These are phyloP conservation scores for Helicoverpa assulta DNA, from an alignment of 2,888 invertebrate genomes.

Conservation along the genomic window DNA sequence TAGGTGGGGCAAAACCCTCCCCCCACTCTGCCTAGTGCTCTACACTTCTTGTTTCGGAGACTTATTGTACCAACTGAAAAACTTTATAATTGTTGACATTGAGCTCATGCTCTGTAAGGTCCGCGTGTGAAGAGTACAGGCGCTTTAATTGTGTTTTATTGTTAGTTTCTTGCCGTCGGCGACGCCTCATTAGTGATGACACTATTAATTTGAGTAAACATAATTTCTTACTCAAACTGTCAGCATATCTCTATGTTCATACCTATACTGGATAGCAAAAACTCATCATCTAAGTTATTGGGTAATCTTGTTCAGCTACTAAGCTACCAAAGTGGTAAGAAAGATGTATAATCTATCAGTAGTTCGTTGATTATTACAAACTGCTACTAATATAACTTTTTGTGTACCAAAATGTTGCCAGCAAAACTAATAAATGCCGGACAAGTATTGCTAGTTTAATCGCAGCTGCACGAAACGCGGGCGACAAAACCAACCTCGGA, in stretches of 20 bases:
- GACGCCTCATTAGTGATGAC: slow-evolving; percentile 35
- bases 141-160: slow-evolving; percentile 52
- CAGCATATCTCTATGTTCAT: neutral
- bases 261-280: neutral
- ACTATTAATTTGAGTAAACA: neutral
- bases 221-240: neutral
- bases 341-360: slow-evolving; percentile 29
- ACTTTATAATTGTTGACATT: slow-evolving; percentile 85
- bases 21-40: slow-evolving; percentile 74
- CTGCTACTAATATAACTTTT: slow-evolving; percentile 45
- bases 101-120: slow-evolving; percentile 70
- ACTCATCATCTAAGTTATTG: neutral
- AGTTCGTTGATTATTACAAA: slow-evolving; percentile 23
- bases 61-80: slow-evolving; percentile 79
- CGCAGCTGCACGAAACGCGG: slow-evolving; percentile 86
- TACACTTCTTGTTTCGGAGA: slow-evolving; percentile 81
- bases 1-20: slow-evolving; percentile 70
- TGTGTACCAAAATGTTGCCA: slow-evolving; percentile 64
- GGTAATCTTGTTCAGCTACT: neutral
- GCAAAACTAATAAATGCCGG: slow-evolving; percentile 84
- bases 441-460: slow-evolving; percentile 87
- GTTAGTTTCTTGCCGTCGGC: slow-evolving; percentile 36
- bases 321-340: neutral
- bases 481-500: slow-evolving; percentile 87
- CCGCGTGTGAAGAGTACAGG: slow-evolving; percentile 38